Percentiles rank a stretch among this genome's conserved stretches.
phyloP scores from a whole-genome alignment of 2,888 invertebrate genomes.

The Sphaeridia pumilis region DNA sequence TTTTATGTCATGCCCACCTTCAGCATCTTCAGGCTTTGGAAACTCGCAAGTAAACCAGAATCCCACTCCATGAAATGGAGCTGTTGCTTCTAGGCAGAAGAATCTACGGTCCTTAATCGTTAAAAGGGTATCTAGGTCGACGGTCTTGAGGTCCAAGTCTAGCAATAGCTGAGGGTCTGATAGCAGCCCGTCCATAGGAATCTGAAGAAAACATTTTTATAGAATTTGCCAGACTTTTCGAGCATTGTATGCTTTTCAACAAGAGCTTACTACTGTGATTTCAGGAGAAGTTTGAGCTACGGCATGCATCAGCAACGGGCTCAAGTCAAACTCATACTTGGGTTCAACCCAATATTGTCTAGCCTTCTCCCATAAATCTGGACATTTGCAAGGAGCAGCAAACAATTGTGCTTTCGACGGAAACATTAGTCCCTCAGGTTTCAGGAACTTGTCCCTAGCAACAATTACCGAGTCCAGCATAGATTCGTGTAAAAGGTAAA shows the following conservation, averaged over 20 bases:
- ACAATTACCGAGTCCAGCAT: slow-evolving; percentile 82
- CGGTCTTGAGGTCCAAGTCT: slow-evolving; percentile 56
- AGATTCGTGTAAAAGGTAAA: slow-evolving; percentile 85
- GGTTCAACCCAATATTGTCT: slow-evolving; percentile 60
- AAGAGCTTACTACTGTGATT: slow-evolving; percentile 44
- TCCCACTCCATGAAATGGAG: slow-evolving; percentile 50
- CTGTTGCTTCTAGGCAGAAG: slow-evolving; percentile 46
- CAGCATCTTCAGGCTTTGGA: slow-evolving; percentile 42
- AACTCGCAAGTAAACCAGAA: slow-evolving; percentile 71
- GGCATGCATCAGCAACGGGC: slow-evolving; percentile 48
- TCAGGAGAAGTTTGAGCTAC: slow-evolving; percentile 55
- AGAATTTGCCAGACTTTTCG: background rate
- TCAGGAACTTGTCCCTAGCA: slow-evolving; percentile 70
- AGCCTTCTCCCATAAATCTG: slow-evolving; percentile 33
- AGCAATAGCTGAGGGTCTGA: slow-evolving; percentile 52
- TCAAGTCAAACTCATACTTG: slow-evolving; percentile 65
- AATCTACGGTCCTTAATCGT: slow-evolving; percentile 51
- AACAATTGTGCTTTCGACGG: slow-evolving; percentile 61
- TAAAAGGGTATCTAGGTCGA: slow-evolving; percentile 50
- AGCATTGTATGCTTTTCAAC: no score
- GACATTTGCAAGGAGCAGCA: slow-evolving; percentile 47
- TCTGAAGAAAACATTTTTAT: slow-evolving; percentile 15
- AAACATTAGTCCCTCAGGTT: slow-evolving; percentile 58
- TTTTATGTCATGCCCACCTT: no score
- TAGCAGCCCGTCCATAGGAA: slow-evolving; percentile 48